These are phyloP conservation scores for Piprites chloris DNA, from an alignment of 2,113 vertebrate genomes.

Conservation along the genomic window DNA sequence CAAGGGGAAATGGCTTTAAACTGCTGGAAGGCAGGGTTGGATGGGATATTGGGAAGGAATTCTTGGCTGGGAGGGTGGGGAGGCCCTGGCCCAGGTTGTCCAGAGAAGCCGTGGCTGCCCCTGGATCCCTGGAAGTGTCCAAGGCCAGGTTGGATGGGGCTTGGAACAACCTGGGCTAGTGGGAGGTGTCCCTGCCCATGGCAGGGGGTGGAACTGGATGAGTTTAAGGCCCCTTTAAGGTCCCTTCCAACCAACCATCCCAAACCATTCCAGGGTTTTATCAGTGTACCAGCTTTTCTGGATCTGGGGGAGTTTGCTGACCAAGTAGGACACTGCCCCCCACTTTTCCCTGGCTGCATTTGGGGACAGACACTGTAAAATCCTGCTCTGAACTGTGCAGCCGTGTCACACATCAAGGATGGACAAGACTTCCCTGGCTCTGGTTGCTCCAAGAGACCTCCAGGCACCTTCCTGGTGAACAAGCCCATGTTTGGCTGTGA, in stretches of 20 bases:
- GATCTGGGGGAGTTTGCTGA: neutral
- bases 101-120: neutral
- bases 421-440: no score
- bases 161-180: neutral
- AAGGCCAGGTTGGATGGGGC: neutral
- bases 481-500: neutral
- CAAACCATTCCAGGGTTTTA: neutral
- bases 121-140: neutral
- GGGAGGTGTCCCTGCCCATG: neutral
- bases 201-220: neutral
- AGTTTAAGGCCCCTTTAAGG: rapidly evolving
- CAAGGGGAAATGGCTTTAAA: neutral
- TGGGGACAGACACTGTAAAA: neutral
- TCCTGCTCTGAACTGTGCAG: neutral
- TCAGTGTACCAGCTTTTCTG: neutral
- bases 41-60: neutral
- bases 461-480: neutral
- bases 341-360: neutral
- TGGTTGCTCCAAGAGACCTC: neutral
- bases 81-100: neutral
- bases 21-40: rapidly evolving
- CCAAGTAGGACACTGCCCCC: neutral
- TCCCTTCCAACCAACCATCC: neutral
- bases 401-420: rapidly evolving
- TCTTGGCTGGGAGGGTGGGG: neutral